Conservation (phyloP, 2,888 invertebrate genomes). For the Crocallis elinguaria region DNA sequence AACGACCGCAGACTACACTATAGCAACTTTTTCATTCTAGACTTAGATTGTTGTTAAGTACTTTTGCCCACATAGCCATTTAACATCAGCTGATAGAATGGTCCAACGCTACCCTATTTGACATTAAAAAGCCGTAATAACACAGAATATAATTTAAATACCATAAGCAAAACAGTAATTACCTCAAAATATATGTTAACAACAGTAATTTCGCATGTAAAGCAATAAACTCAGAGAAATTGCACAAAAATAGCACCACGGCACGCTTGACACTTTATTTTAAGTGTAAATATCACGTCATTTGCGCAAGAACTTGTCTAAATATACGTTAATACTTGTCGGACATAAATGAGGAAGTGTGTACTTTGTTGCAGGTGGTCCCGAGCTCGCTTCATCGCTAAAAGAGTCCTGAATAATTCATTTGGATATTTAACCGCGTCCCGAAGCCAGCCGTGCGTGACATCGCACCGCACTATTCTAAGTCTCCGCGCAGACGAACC, state of each 20-base stretch:
- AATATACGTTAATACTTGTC: constrained; percentile 54
- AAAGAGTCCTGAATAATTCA: constrained; percentile 81
- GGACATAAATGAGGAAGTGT: constrained; percentile 69
- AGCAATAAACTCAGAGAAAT: constrained; percentile 1
- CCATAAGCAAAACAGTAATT: no score
- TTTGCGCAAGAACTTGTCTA: constrained; percentile 54
- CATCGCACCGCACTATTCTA: constrained; percentile 46
- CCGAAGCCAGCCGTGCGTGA: constrained; percentile 56
- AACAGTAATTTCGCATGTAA: constrained; percentile 3
- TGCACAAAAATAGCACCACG: constrained; percentile 10
- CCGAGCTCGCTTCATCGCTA: constrained; percentile 63
- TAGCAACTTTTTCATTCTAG: no score
- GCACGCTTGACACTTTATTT: constrained; percentile 34
- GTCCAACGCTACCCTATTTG: no score
- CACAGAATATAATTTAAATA: no score
- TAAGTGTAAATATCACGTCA: constrained; percentile 51
- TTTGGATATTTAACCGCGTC: constrained; percentile 73
- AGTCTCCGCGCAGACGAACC: neutral
- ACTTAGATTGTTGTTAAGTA: no score
- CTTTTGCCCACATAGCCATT: no score
- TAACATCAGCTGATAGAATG: no score
- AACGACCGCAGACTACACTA: no score
- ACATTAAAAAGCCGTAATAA: no score
- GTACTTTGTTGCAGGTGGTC: constrained; percentile 77
- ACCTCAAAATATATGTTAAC: constrained; percentile 18